Base-by-base conservation (phyloP, 2,113 vertebrate genomes). In the Oryzias curvinotus region DNA sequence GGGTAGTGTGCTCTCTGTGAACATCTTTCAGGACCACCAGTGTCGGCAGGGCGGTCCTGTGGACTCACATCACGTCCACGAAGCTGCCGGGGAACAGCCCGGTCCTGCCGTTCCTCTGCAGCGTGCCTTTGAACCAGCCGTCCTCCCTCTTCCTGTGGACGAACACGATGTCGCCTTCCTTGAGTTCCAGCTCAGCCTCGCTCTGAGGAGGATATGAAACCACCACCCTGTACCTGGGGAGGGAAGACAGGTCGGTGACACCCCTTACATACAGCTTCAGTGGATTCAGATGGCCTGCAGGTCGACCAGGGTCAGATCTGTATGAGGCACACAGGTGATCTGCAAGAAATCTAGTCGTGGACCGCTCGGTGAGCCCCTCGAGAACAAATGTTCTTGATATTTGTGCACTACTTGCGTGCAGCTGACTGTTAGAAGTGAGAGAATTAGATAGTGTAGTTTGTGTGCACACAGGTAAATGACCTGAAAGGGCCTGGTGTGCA, bases 61-160 rank as follows among this genome's bases (percentile, higher is more conserved):
- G 47, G n/a, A 30, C 3, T 95, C 88, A 99, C 85, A 98, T 88
- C 86, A 91, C 96, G 86, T 98, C 96, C 26, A 98, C 97, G 47
- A 99, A 99, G 93, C 96, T 99, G 78, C 97, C 97, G 0, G 97
- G 97, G 80, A 99, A 99, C 60, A 99, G 93, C 23, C 97, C 97
- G 0, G 97, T 99, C 84, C 96, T 93, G 75, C 97, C 97, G 43
- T 98, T 99, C 12, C 96, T 93, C 58, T 99, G 97, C 61, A 99
- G 92, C 0, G 97, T 99, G 78, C 97, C 97, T 92, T 99, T 99
- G 88, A 98, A 99, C 97, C 97, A 99, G 88, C 97, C 97, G 21
- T 99, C 97, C 71, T 98, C 97, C 1, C 96, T 87, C 59, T 98
- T 99, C 80, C 95, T 95, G 90, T 99, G 97, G 21, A 99, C 97